Conservation (phyloP, 1,140 invertebrate genomes). For the Apis laboriosa region DNA sequence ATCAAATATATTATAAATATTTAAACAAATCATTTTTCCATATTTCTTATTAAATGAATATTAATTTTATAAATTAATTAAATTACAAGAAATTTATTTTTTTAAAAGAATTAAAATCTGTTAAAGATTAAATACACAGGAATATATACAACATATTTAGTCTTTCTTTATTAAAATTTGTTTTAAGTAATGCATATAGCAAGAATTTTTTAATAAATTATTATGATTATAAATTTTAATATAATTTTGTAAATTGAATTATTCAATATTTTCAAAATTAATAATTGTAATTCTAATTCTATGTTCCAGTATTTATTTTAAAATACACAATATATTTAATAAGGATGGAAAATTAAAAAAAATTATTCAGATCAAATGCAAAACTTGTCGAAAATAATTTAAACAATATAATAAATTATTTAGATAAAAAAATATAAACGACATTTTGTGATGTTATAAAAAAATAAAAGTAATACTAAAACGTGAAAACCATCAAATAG, state of each 20-base stretch:
- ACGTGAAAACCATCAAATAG: slow-evolving; percentile 29
- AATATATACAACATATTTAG: slow-evolving; percentile 30
- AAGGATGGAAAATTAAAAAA: slow-evolving; percentile 26
- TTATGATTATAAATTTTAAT: slow-evolving; percentile 67
- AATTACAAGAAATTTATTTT: background rate
- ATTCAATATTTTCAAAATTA: slow-evolving; percentile 81
- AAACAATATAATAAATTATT: slow-evolving; percentile 21
- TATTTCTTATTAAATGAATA: background rate
- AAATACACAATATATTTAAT: slow-evolving; percentile 48
- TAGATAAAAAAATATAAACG: slow-evolving; percentile 15
- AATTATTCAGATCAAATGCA: slow-evolving; percentile 9
- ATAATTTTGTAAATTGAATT: slow-evolving; percentile 71
- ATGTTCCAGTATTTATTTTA: slow-evolving; percentile 31
- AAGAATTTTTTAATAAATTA: slow-evolving; percentile 14
- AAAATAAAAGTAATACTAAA: slow-evolving; percentile 26
- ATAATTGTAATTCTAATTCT: slow-evolving; percentile 76
- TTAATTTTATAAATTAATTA: background rate
- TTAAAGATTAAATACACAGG: slow-evolving; percentile 18
- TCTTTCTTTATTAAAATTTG: background rate
- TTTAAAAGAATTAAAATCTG: background rate
- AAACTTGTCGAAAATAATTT: slow-evolving; percentile 30
- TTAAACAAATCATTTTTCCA: background rate
- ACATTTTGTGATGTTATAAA: background rate
- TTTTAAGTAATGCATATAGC: background rate
- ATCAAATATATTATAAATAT: background rate